Percentiles rank a stretch among this genome's conserved stretches.
Conservation (phyloP, 2,888 invertebrate genomes). For the Habroteleia sp. region DNA sequence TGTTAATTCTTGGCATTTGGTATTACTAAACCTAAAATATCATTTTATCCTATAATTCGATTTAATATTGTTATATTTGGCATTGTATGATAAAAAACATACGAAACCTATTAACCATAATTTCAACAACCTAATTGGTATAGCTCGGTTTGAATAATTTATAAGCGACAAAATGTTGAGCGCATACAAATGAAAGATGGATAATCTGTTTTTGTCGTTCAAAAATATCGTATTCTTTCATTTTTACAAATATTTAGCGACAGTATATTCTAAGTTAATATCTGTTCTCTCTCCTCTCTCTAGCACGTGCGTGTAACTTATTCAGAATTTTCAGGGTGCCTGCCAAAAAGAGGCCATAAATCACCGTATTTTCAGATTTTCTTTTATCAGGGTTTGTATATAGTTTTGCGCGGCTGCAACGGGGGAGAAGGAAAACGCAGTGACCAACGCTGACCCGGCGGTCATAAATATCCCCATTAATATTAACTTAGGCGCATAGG, state of each 20-base stretch:
- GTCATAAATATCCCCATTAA: slow-evolving; percentile 81
- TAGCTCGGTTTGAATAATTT: background rate
- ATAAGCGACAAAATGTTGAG: background rate
- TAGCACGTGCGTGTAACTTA: slow-evolving; percentile 70
- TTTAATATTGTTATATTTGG: no score
- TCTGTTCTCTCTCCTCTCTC: no score
- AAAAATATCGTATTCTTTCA: background rate
- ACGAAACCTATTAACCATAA: no score
- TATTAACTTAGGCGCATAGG: slow-evolving; percentile 79
- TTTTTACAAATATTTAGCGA: slow-evolving; percentile 44
- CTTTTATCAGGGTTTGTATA: slow-evolving; percentile 78
- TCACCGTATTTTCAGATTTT: slow-evolving; percentile 80
- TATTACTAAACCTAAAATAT: no score
- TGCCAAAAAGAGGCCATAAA: slow-evolving; percentile 73
- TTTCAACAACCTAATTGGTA: no score
- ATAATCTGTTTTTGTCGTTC: slow-evolving; percentile 7
- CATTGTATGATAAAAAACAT: no score
- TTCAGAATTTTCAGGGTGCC: slow-evolving; percentile 74
- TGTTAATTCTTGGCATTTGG: no score
- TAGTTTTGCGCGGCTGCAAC: slow-evolving; percentile 50
- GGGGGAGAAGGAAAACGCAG: slow-evolving; percentile 57
- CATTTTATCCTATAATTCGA: no score
- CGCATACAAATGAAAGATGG: slow-evolving; percentile 2
- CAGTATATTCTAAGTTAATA: slow-evolving; percentile 36
- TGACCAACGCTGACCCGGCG: slow-evolving; percentile 74